Evolutionary conservation across 2,113 vertebrate genomes (phyloP).

Genomic region (Sminthopsis crassicaudata): DNA sequence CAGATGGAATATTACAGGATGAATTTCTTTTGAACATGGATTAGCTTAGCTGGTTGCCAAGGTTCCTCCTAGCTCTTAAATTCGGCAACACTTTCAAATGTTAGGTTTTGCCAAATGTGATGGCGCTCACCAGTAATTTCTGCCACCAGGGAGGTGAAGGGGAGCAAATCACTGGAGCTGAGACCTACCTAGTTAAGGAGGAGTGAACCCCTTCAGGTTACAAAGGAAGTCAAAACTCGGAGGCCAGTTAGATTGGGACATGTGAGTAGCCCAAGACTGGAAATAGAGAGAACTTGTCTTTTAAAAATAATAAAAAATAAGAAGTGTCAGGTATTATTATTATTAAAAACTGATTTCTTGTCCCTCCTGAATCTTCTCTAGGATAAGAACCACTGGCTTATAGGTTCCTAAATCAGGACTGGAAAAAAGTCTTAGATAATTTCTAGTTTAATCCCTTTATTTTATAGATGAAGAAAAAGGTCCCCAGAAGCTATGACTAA

Average conservation of each 20-base stretch:
- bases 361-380: neutral
- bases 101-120: neutral
- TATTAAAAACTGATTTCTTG: neutral
- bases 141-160: neutral
- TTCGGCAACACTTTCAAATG: neutral
- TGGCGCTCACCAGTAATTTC: neutral
- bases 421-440: neutral
- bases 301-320: neutral
- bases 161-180: neutral
- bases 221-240: neutral
- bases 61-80: neutral
- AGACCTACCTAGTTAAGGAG: neutral
- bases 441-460: neutral
- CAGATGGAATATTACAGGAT: neutral
- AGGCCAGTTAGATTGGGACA: neutral
- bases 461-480: neutral
- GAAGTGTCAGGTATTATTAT: neutral
- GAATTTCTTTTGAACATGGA: neutral
- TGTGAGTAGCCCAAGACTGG: neutral
- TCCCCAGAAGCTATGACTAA: neutral
- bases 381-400: neutral
- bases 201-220: neutral
- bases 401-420: neutral
- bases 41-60: neutral
- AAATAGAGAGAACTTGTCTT: neutral